Evolutionary conservation across 2,888 invertebrate genomes (phyloP).

Genomic region (Chrysolina americana): DNA sequence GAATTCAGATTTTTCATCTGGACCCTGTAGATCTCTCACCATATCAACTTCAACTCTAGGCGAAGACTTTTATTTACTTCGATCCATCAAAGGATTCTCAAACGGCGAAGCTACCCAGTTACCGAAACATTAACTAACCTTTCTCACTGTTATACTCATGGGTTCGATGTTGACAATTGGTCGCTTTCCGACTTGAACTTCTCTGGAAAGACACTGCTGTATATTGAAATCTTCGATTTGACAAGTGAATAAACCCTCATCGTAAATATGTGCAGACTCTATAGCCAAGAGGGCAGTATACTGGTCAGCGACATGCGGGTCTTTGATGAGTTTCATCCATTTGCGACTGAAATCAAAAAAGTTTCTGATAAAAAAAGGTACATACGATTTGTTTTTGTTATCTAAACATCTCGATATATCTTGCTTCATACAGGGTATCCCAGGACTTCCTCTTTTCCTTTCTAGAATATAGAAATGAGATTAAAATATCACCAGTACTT

Average conservation of each 20-base stretch:
- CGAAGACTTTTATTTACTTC: too few species aligned
- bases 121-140: conserved; percentile 70
- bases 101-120: background rate
- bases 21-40: background rate
- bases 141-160: conserved; percentile 79
- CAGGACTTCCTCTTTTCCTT: too few species aligned
- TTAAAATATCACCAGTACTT: too few species aligned
- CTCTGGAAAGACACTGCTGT: conserved; percentile 78
- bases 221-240: conserved; percentile 81
- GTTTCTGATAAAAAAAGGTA: background rate
- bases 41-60: background rate
- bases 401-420: too few species aligned
- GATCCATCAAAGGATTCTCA: background rate
- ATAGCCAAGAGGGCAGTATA: conserved; percentile 82
- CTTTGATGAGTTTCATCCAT: conserved; percentile 74
- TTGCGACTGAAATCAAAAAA: conserved; percentile 72
- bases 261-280: conserved; percentile 78
- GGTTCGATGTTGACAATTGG: conserved; percentile 80
- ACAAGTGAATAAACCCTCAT: conserved; percentile 86
- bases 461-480: too few species aligned
- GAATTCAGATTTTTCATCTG: background rate
- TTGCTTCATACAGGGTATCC: too few species aligned
- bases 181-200: conserved; percentile 75
- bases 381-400: too few species aligned
- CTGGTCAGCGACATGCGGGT: conserved; percentile 71